Evolutionary conservation across 2,888 invertebrate species (phyloP).

Genomic region (Parnassius orleans): DNA sequence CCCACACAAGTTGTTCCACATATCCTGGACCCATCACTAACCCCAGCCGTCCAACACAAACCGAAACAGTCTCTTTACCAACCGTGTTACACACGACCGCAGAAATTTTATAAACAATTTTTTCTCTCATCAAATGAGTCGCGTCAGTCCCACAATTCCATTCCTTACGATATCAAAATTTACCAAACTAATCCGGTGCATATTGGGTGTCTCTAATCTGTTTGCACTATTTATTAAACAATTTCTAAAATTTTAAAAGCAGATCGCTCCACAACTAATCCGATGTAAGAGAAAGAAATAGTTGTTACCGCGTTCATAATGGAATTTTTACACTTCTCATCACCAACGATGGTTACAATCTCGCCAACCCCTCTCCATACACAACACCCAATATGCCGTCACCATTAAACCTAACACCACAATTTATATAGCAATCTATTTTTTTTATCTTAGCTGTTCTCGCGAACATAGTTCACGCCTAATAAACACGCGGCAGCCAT

Average conservation of each 20-base stretch:
- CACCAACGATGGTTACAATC: not conserved
- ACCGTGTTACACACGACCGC: slow-evolving; percentile 75
- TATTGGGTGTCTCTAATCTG: slow-evolving; percentile 47
- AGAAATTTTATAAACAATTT: slow-evolving; percentile 52
- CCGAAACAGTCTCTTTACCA: slow-evolving; percentile 67
- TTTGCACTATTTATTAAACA: not conserved
- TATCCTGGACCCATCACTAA: slow-evolving; percentile 28
- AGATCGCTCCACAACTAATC: slow-evolving; percentile 1
- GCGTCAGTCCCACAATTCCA: slow-evolving; percentile 69
- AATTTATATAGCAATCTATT: slow-evolving; percentile 73
- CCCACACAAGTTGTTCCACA: slow-evolving; percentile 9
- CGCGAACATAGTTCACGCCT: slow-evolving; percentile 54
- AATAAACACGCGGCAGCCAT: slow-evolving; percentile 44
- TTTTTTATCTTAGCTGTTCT: slow-evolving; percentile 65
- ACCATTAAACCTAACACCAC: slow-evolving; percentile 61
- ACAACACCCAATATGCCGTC: slow-evolving; percentile 76
- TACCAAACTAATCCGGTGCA: slow-evolving; percentile 51
- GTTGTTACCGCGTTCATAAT: not conserved
- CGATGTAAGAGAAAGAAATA: slow-evolving; percentile 16
- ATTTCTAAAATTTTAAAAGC: not conserved
- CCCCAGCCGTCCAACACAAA: slow-evolving; percentile 37
- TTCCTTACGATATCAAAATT: slow-evolving; percentile 58
- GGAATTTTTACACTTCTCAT: slow-evolving; percentile 5
- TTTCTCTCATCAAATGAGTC: slow-evolving; percentile 78
- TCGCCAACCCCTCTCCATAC: slow-evolving; percentile 55